Conservation (phyloP, 1,140 invertebrate species). For the Bilobella aurantiaca region DNA sequence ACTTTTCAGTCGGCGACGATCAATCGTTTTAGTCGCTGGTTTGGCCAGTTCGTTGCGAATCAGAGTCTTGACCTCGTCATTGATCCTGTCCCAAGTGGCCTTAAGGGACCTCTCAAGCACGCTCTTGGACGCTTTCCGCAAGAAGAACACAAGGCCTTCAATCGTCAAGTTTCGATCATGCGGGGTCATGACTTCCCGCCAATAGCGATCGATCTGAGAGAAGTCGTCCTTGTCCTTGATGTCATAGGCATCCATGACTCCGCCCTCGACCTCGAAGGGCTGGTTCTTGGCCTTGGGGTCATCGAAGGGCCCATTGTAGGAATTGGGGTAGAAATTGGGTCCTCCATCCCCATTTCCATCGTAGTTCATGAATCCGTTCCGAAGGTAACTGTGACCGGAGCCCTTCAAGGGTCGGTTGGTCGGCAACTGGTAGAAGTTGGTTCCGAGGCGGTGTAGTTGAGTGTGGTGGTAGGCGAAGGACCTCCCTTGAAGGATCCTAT, state of each 20-base stretch:
- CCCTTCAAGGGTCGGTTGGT: conserved; percentile 51
- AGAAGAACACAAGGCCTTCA: background rate
- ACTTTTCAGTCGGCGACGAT: background rate
- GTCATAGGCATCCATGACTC: conserved; percentile 50
- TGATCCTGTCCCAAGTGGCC: background rate
- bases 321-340: conserved; percentile 56
- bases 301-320: conserved; percentile 43
- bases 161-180: conserved; percentile 39
- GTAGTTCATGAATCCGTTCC: conserved; percentile 47
- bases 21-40: too few relatives aligned
- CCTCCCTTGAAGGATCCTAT: conserved; percentile 61
- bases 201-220: conserved; percentile 70
- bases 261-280: background rate
- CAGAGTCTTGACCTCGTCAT: background rate
- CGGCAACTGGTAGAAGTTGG: conserved; percentile 55
- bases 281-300: background rate
- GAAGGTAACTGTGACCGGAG: conserved; percentile 46
- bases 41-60: background rate
- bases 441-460: conserved; percentile 80
- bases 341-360: conserved; percentile 39
- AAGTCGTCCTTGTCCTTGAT: conserved; percentile 80
- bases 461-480: conserved; percentile 90
- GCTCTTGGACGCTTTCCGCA: background rate
- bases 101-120: background rate
- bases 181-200: conserved; percentile 61